phyloP scores from a whole-genome alignment of 2,888 invertebrate species.

The Stictocephala bisonia region DNA sequence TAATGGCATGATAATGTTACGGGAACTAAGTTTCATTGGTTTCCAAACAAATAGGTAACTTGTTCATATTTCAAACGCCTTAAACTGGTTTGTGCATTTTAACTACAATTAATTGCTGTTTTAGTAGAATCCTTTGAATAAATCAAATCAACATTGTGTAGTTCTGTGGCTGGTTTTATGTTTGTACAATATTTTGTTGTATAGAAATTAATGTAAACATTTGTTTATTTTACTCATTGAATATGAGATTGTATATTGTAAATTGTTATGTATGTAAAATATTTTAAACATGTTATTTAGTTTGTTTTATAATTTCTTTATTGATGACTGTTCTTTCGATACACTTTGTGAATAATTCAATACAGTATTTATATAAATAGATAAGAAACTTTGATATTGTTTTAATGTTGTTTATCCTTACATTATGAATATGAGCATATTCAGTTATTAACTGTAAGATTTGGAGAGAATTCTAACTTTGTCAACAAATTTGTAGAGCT shows the following conservation, averaged over 20 bases:
- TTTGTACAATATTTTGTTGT: constrained; percentile 30
- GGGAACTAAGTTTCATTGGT: too few species aligned
- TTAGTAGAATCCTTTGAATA: too few species aligned
- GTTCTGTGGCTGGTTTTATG: neutral
- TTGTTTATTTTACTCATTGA: constrained; percentile 1
- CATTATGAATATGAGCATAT: too few species aligned
- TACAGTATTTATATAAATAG: constrained; percentile 29
- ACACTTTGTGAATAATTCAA: constrained; percentile 17
- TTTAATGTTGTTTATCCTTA: neutral
- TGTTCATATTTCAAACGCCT: too few species aligned
- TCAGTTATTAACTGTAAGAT: too few species aligned
- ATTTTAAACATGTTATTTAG: neutral
- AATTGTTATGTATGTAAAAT: constrained; percentile 12
- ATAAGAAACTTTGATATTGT: neutral
- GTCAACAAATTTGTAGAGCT: too few species aligned
- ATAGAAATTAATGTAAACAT: neutral
- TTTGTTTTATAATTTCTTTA: constrained; percentile 7
- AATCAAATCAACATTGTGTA: constrained; percentile 18
- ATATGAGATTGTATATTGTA: constrained; percentile 29
- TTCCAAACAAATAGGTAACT: too few species aligned
- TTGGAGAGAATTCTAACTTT: too few species aligned
- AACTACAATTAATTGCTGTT: too few species aligned
- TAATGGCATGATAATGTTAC: too few species aligned
- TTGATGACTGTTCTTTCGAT: neutral
- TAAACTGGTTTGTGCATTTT: too few species aligned